Conservation (phyloP, 1,140 invertebrate genomes). For the Temnothorax curvispinosus region DNA sequence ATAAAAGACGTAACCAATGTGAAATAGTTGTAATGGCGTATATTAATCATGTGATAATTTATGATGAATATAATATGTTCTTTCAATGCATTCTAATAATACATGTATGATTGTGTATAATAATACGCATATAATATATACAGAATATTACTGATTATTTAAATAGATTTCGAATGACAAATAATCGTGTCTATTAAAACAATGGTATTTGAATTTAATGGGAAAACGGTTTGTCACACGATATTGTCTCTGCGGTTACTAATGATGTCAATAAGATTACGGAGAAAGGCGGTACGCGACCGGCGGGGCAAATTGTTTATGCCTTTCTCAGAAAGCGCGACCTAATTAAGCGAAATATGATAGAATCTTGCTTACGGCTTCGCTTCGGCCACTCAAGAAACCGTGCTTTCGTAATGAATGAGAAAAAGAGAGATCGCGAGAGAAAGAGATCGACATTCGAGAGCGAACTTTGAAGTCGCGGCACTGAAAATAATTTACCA, state of each 20-base stretch:
- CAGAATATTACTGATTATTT: neutral
- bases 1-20: neutral
- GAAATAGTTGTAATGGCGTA: neutral
- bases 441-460: conserved; percentile 21
- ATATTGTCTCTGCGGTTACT: conserved; percentile 27
- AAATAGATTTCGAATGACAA: conserved; percentile 3
- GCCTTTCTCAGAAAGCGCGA: conserved; percentile 45
- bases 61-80: neutral
- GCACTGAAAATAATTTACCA: conserved; percentile 66
- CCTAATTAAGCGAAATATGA: conserved; percentile 65
- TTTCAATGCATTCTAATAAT: neutral
- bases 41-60: neutral
- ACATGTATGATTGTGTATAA: neutral
- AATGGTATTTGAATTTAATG: conserved; percentile 14
- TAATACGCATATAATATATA: neutral
- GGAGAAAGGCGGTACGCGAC: neutral
- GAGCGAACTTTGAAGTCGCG: conserved; percentile 53
- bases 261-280: conserved; percentile 45
- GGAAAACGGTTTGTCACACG: neutral
- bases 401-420: neutral
- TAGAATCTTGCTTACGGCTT: conserved; percentile 48
- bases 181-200: conserved; percentile 29
- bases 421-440: neutral
- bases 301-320: conserved; percentile 19
- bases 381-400: conserved; percentile 26